These are phyloP conservation scores for Drosophila lacteicornis DNA, from an alignment of 1,140 invertebrate genomes.

Conservation along the genomic window DNA sequence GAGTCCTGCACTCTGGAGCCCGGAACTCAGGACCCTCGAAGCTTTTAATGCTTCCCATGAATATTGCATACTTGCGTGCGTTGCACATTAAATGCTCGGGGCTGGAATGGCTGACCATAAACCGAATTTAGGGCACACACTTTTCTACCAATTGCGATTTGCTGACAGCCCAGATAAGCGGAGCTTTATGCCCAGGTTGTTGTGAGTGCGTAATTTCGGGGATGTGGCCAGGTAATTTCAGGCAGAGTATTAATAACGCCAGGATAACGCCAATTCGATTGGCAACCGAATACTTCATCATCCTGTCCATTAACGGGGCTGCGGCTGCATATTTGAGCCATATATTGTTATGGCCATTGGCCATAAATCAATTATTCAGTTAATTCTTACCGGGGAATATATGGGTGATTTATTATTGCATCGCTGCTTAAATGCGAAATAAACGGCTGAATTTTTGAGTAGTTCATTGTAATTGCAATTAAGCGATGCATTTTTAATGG, in stretches of 20 bases:
- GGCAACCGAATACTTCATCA: constrained; percentile 17
- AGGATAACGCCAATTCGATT: constrained; percentile 1
- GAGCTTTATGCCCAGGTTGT: not conserved
- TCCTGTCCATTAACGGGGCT: constrained; percentile 33
- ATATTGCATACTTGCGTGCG: constrained; percentile 61
- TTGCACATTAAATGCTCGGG: constrained; percentile 25
- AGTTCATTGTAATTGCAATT: not conserved
- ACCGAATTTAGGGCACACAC: constrained; percentile 38
- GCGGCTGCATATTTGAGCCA: constrained; percentile 10
- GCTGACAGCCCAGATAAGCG: constrained; percentile 7
- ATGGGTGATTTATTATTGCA: constrained; percentile 2
- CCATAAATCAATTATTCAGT: constrained; percentile 27
- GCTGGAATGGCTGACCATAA: constrained; percentile 21
- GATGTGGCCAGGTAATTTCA: constrained; percentile 2
- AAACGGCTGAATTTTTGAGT: constrained; percentile 4
- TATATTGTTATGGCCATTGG: constrained; percentile 28
- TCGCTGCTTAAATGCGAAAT: not conserved
- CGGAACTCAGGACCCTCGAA: not conserved
- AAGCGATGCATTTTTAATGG: constrained; percentile 2
- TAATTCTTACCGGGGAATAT: not conserved
- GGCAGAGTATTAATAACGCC: constrained; percentile 12
- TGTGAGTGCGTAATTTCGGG: not conserved
- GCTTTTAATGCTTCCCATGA: constrained; percentile 33
- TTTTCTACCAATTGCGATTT: constrained; percentile 36
- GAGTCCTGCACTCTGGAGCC: no score